Evolutionary conservation across 2,888 invertebrate genomes (phyloP), one percentile per base, ranked within the genome.

Genomic region (Chrysopilus asiliformis): DNA sequence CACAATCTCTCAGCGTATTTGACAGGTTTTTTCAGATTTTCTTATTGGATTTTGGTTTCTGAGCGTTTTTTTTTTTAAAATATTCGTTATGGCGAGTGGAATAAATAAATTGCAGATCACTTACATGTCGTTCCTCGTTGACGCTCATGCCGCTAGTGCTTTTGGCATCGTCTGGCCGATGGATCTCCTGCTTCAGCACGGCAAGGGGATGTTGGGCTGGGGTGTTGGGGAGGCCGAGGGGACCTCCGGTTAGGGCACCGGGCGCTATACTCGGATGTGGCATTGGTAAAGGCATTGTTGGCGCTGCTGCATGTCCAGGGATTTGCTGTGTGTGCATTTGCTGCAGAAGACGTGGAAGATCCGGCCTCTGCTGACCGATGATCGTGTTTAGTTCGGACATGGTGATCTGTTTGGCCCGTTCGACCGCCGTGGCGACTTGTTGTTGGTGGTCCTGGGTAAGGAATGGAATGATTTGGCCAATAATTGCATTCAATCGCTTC

Each of bases 311-410:
- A 39, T 76, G 70, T 13, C 68, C 70, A 47, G 85, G 79, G 41
- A 72, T 57, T 65, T 86, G 87, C 52, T 87, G 87, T 22, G 86
- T 87, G 61, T 90, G 90, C 85, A 90, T 87, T 67, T 90, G 90
- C 66, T 90, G 90, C 63, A 89, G 68, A 45, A 81, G 64, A 61
- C 84, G 72, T 20, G 84, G 84, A 50, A 85, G 67, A 60, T 85
- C 84, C 40, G 83, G 81, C 64, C 84, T 72, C 68, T 84, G 85
- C 77, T 84, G 84, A 76, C 89, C 89, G 59, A 90, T 87, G 56
- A 91, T 87, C 50, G 87, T 81, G 64, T 90, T 90, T 47, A 91
- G 72, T 67, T 93, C 91, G 44, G 86, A 82, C 86, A 90, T 89
- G 53, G 85, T 89, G 58, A 94, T 86, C 70, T 91, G 87, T 67